Base-by-base conservation (phyloP, 2,797 vertebrate genomes). In the Amazona finschi region DNA sequence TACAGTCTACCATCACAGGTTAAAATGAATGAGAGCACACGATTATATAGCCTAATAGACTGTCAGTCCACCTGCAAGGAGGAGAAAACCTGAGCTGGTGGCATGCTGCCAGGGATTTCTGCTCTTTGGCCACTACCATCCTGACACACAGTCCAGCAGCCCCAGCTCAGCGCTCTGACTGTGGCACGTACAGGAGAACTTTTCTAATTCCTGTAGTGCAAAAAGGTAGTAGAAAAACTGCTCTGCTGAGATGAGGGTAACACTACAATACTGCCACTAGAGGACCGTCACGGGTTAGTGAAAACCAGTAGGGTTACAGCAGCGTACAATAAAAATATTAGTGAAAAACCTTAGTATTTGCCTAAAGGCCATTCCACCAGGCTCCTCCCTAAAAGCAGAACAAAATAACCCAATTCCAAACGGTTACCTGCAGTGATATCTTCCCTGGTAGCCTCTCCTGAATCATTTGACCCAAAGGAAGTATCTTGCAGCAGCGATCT, bases 391-490 rank as follows among this genome's bases (percentile, higher is more conserved):
- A 81, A 25, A 60, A 96, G 39, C 85, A 88, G 84, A 90, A 39
- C 50, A 85, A 66, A 67, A 20, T 14, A 86, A 62, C 13, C 73
- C 21, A 74, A 53, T 79, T 76, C 64, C 31, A 67, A 74, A 86
- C 31, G 24, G 27, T 97, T 97, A 98, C 98, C 98, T 98, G 93
- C 44, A 66, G 79, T 78, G 50, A 5, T 8, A 8, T 94, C 87
- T 58, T 95, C 66, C 12, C 58, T 74, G 16, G 46, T 33, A 62
- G n/a, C 43, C 11, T 83, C 49, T 72, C 27, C 87, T 39, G 85
- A 87, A 87, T 90, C 93, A 76, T 31, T 1, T 27, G 61, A 77
- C 44, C 3, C 85, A 80, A 87, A 80, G 18, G 76, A 69, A 25
- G 31, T 15, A 55, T 89, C 90, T 76, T 91, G 21, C 61, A 61